phyloP scores from a whole-genome alignment of 1,140 invertebrate species.

The Leptoteleia sp. region DNA sequence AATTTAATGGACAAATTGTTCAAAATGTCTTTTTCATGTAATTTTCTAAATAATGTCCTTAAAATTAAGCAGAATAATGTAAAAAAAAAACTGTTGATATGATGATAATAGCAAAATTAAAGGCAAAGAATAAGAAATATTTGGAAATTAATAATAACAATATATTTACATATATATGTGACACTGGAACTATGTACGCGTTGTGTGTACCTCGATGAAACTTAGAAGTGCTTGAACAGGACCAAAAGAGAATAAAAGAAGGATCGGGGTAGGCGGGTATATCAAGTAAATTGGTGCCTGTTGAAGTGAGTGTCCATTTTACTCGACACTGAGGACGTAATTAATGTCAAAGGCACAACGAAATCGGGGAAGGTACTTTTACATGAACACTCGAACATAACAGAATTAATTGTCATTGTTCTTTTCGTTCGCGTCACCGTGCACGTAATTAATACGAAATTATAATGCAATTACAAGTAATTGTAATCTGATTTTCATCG shows the following conservation, averaged over 20 bases:
- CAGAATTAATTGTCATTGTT: conserved; percentile 36
- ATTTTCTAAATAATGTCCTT: no score
- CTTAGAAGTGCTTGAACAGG: conserved; percentile 45
- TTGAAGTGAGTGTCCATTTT: conserved; percentile 60
- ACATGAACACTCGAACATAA: conserved; percentile 38
- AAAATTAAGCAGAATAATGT: no score
- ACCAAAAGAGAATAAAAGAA: conserved; percentile 42
- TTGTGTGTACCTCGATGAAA: conserved; percentile 1
- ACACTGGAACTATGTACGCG: no score
- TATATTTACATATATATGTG: no score
- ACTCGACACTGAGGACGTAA: conserved; percentile 61
- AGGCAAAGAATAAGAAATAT: no score
- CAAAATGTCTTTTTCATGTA: no score
- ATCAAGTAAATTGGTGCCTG: conserved; percentile 59
- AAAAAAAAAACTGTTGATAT: no score
- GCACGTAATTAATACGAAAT: neutral
- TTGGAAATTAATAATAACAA: no score
- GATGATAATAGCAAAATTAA: no score
- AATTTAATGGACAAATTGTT: no score
- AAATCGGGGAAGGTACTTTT: conserved; percentile 53
- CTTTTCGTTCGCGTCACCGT: conserved; percentile 1
- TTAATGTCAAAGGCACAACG: conserved; percentile 64
- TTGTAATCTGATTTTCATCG: no score
- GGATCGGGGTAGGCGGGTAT: conserved; percentile 28
- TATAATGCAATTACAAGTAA: no score